These are phyloP conservation scores for Aurelia aurita DNA, from an alignment of 30 jellyfish, hydroid and myxozoan species.

Conservation along the genomic window DNA sequence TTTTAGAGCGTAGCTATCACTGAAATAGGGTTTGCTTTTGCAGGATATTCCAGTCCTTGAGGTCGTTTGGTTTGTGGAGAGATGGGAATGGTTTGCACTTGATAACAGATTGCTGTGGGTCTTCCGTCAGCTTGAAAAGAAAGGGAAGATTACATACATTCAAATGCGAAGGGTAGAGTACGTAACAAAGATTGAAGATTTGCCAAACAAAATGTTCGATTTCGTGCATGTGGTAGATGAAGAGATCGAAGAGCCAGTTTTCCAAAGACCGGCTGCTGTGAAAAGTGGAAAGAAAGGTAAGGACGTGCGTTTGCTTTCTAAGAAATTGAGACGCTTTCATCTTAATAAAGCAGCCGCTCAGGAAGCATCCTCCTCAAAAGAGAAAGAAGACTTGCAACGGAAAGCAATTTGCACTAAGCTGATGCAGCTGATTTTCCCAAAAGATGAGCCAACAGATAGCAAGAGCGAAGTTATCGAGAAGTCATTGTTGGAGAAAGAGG, in stretches of 20 bases:
- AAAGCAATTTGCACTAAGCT: too few species aligned
- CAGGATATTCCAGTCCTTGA: conserved; percentile 60
- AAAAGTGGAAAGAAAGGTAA: conserved; percentile 9
- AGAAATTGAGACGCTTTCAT: conserved; percentile 19
- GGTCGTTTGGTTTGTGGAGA: conserved; percentile 68
- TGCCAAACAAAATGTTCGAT: conserved; percentile 15
- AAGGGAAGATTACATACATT: conserved; percentile 43
- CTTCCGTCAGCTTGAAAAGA: conserved; percentile 64
- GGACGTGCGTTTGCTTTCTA: conserved; percentile 28
- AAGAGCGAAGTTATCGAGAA: too few species aligned
- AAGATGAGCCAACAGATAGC: too few species aligned
- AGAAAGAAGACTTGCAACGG: not conserved
- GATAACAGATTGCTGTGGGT: conserved; percentile 72
- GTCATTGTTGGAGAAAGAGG: too few species aligned
- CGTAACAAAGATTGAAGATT: not conserved
- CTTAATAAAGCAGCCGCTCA: not conserved
- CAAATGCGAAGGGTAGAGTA: conserved; percentile 66
- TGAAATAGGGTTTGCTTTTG: not conserved
- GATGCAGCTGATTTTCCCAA: too few species aligned
- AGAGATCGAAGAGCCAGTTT: conserved; percentile 18
- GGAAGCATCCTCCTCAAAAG: too few species aligned
- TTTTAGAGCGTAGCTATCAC: too few species aligned
- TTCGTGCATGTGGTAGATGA: conserved; percentile 14
- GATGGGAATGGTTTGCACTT: conserved; percentile 76
- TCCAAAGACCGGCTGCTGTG: conserved; percentile 14